Percentiles rank a stretch among this genome's conserved stretches.
These are phyloP conservation scores for Stegostoma tigrinum DNA, from an alignment of 2,113 vertebrate species.

Conservation along the genomic window DNA sequence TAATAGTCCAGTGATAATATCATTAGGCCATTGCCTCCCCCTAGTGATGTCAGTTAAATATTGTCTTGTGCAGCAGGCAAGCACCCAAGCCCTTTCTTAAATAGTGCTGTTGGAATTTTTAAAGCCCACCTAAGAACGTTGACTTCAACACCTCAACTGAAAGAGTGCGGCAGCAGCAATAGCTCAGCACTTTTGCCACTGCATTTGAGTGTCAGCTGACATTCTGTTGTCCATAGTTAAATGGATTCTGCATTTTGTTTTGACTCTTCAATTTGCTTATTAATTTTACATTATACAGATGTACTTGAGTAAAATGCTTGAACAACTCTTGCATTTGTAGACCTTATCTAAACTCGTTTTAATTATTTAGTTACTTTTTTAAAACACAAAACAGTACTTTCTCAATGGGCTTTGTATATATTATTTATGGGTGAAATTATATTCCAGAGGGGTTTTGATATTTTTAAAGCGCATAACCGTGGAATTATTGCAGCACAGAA, in stretches of 20 bases:
- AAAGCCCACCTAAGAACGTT: not conserved
- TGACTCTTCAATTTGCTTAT: not conserved
- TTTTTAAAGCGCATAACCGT: not conserved
- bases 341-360: not conserved
- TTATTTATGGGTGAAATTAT: not conserved
- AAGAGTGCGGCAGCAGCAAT: not conserved
- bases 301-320: not conserved
- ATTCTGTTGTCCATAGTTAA: not conserved
- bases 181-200: not conserved
- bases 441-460: not conserved
- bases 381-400: not conserved
- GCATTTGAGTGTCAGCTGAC: not conserved
- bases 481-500: no score
- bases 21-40: no score
- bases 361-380: not conserved
- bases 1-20: no score
- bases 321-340: not conserved
- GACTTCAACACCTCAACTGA: not conserved
- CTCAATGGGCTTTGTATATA: no score
- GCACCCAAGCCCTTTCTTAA: not conserved
- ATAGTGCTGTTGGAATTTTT: not conserved
- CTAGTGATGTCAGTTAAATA: no score
- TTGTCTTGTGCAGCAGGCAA: not conserved
- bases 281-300: not conserved
- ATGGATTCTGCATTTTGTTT: not conserved